Conservation (phyloP, 2,797 vertebrate genomes). For the Onychomys leucogaster region DNA sequence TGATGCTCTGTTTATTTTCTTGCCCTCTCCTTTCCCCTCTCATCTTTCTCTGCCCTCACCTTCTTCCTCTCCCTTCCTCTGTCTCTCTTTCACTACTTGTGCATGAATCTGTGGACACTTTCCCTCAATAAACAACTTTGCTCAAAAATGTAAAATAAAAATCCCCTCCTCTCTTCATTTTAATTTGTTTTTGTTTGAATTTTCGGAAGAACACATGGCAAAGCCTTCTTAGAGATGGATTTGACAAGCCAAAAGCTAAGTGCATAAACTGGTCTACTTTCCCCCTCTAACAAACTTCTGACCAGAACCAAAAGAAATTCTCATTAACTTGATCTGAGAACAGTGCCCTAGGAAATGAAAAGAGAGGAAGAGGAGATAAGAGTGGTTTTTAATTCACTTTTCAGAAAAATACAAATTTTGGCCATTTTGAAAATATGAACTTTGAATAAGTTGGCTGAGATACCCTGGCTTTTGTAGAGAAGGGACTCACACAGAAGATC, state of each 20-base stretch:
- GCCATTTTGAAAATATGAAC: neutral
- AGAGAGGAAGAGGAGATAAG: neutral
- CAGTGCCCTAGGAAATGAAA: neutral
- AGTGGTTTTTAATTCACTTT: neutral
- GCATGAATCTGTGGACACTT: neutral
- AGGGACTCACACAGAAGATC: neutral
- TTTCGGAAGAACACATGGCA: neutral
- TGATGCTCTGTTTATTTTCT: neutral
- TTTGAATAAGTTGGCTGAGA: neutral
- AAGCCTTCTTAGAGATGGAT: neutral
- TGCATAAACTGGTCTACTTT: neutral
- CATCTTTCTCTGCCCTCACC: neutral
- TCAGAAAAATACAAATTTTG: constrained; percentile 15
- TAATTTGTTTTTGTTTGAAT: neutral
- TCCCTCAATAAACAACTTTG: neutral
- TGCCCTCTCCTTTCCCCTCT: neutral
- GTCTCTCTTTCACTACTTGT: neutral
- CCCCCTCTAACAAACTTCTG: neutral
- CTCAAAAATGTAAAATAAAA: neutral
- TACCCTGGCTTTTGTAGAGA: neutral
- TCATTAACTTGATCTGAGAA: neutral
- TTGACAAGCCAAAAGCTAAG: neutral
- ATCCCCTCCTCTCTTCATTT: neutral
- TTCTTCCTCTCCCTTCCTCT: neutral
- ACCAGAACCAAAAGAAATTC: neutral